phyloP scores from a whole-genome alignment of 2,888 invertebrate genomes.

The Cybosia mesomella region DNA sequence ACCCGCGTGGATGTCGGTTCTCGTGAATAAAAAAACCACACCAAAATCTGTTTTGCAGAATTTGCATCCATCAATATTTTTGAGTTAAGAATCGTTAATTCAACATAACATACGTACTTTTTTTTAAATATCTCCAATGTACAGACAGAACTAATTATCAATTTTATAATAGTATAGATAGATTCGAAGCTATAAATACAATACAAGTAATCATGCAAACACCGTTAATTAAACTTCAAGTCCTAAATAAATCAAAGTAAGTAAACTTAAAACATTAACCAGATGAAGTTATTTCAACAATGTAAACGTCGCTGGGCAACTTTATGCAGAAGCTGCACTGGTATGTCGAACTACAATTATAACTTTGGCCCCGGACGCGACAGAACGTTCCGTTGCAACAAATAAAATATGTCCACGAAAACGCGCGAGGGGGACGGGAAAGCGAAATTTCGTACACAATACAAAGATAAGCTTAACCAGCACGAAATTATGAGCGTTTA shows the following conservation, averaged over 20 bases:
- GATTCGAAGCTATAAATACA: not conserved
- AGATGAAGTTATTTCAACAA: slow-evolving; percentile 82
- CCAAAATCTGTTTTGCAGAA: no score
- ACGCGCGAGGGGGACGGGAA: slow-evolving; percentile 79
- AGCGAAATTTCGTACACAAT: slow-evolving; percentile 85
- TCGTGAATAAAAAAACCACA: no score
- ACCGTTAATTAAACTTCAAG: slow-evolving; percentile 45
- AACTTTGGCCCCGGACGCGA: slow-evolving; percentile 83
- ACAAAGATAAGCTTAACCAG: slow-evolving; percentile 87
- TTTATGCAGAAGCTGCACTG: slow-evolving; percentile 83
- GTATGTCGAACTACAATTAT: slow-evolving; percentile 86
- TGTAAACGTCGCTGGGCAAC: slow-evolving; percentile 77
- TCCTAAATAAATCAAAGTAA: slow-evolving; percentile 54
- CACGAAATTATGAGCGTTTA: slow-evolving; percentile 87
- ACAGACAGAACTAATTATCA: no score
- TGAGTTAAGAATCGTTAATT: no score
- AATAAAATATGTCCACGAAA: slow-evolving; percentile 85
- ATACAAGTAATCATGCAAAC: slow-evolving; percentile 24
- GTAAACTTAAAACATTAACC: slow-evolving; percentile 78
- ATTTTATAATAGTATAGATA: no score
- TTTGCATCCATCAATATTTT: no score
- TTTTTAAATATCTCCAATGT: no score
- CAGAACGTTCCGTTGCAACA: slow-evolving; percentile 79
- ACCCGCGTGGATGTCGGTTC: no score
- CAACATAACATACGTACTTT: no score